These are phyloP conservation scores for Acromyrmex echinatior DNA, from an alignment of 1,140 invertebrate species.

Conservation along the genomic window DNA sequence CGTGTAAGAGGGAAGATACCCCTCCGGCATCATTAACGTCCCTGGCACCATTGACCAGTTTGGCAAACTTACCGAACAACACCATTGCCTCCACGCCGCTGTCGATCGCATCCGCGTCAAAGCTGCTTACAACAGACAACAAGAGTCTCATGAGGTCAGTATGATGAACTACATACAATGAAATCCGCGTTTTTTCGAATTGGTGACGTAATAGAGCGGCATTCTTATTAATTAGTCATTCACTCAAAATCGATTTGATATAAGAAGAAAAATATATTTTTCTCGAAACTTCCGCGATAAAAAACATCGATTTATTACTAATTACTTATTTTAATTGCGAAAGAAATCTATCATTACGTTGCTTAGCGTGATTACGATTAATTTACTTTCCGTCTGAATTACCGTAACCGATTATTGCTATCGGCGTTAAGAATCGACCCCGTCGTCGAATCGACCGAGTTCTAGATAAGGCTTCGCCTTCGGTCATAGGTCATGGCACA, in stretches of 20 bases:
- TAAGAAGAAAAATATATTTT: conserved; percentile 1
- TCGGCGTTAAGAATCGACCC: conserved; percentile 28
- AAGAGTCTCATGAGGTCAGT: conserved; percentile 85
- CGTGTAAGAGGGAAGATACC: conserved; percentile 85
- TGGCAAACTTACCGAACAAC: conserved; percentile 85
- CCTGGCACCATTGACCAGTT: conserved; percentile 85
- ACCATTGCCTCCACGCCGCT: conserved; percentile 84
- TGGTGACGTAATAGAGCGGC: neutral
- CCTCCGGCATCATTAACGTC: conserved; percentile 85
- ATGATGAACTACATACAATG: conserved; percentile 52
- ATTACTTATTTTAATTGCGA: neutral
- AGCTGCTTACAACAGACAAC: conserved; percentile 84
- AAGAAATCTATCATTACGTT: conserved; percentile 1
- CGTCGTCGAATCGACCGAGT: conserved; percentile 42
- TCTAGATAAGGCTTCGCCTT: conserved; percentile 65
- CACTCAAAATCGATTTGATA: neutral
- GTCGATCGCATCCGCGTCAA: conserved; percentile 84
- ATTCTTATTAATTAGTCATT: conserved; percentile 13
- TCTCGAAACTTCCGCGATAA: neutral
- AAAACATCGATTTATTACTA: neutral
- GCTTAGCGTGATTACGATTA: neutral
- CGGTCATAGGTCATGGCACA: conserved; percentile 78
- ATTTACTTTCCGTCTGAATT: conserved; percentile 22
- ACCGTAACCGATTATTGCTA: conserved; percentile 50
- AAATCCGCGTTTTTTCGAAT: conserved; percentile 37